These are phyloP conservation scores for Sorex maritimensis DNA, from an alignment of 2,797 vertebrate species.

Conservation along the genomic window DNA sequence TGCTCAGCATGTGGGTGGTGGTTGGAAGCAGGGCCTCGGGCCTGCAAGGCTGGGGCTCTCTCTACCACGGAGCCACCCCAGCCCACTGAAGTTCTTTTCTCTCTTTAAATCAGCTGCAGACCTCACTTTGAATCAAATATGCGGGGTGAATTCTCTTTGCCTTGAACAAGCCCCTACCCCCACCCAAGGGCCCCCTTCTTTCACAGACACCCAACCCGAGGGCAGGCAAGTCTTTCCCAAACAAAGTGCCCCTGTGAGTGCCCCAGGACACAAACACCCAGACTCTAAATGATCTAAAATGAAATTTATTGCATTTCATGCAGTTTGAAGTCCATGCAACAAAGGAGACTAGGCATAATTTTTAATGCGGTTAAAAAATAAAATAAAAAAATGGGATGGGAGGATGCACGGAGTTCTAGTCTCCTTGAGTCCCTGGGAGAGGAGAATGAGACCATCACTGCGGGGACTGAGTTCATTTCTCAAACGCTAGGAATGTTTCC, in stretches of 20 bases:
- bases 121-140: background rate
- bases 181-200: background rate
- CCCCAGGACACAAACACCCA: slow-evolving; percentile 77
- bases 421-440: slow-evolving; percentile 63
- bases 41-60: too few relatives aligned
- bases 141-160: background rate
- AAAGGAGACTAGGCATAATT: slow-evolving; percentile 89
- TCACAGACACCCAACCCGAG: slow-evolving; percentile 33
- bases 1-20: too few relatives aligned
- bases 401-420: slow-evolving; percentile 59
- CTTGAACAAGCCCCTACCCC: background rate
- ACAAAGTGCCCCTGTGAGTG: slow-evolving; percentile 4
- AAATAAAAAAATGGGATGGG: slow-evolving; percentile 15
- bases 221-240: slow-evolving; percentile 33
- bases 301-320: slow-evolving; percentile 95
- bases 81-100: too few relatives aligned
- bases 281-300: slow-evolving; percentile 90
- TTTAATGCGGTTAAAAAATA: slow-evolving; percentile 86
- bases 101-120: slow-evolving; percentile 6
- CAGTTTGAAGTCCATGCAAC: slow-evolving; percentile 95
- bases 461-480: slow-evolving; percentile 47
- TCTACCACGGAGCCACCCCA: too few relatives aligned
- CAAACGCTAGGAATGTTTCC: slow-evolving; percentile 60
- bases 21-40: too few relatives aligned
- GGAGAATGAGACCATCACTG: slow-evolving; percentile 57